phyloP scores from a whole-genome alignment of 2,888 invertebrate species.

The Leptarthrus brevirostris region DNA sequence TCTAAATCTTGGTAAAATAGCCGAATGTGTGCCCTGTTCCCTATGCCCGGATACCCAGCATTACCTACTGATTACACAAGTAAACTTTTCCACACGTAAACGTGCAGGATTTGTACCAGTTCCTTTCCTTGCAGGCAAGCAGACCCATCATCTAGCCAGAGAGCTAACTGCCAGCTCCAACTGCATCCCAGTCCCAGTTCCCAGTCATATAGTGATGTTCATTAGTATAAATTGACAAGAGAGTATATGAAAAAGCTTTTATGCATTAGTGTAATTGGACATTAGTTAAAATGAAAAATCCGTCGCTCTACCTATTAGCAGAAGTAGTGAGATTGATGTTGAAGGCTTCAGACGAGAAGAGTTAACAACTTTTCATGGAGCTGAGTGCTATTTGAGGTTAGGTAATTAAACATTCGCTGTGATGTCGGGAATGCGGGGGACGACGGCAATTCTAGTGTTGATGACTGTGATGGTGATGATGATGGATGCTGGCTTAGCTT shows the following conservation, averaged over 20 bases:
- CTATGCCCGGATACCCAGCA: background rate
- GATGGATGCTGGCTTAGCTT: slow-evolving; percentile 46
- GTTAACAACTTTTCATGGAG: slow-evolving; percentile 58
- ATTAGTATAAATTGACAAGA: slow-evolving; percentile 58
- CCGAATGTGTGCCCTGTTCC: slow-evolving; percentile 14
- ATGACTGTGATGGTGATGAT: slow-evolving; percentile 44
- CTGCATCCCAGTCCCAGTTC: background rate
- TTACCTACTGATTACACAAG: slow-evolving; percentile 17
- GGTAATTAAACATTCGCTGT: slow-evolving; percentile 58
- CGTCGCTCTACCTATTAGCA: slow-evolving; percentile 56
- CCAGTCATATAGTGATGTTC: slow-evolving; percentile 52
- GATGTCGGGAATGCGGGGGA: slow-evolving; percentile 41
- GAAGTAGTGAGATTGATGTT: slow-evolving; percentile 51
- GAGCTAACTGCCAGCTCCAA: background rate
- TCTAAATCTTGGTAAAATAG: slow-evolving; percentile 4
- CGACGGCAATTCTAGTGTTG: slow-evolving; percentile 7
- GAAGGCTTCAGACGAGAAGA: slow-evolving; percentile 53
- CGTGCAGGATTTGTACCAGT: background rate
- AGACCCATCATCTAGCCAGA: background rate
- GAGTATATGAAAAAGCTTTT: slow-evolving; percentile 58
- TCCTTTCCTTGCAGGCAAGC: background rate
- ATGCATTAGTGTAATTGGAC: slow-evolving; percentile 60
- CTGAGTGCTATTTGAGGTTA: slow-evolving; percentile 59
- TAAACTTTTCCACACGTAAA: slow-evolving; percentile 29
- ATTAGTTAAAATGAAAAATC: slow-evolving; percentile 60